Conservation (phyloP, 2,888 invertebrate genomes). For the Ichneumoninae sp. region DNA sequence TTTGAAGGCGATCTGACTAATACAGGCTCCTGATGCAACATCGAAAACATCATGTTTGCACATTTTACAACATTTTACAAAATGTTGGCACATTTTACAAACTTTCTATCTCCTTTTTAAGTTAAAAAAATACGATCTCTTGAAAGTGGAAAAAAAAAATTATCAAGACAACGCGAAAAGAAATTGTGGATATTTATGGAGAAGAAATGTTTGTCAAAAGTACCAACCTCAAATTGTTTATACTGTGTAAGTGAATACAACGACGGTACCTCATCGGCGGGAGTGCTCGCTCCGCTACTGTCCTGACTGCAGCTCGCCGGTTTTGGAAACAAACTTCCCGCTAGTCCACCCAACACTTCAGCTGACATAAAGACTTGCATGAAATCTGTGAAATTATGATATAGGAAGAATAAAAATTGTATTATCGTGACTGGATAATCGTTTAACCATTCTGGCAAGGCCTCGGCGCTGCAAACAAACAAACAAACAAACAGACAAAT, state of each 20-base stretch:
- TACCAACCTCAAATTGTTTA: no score
- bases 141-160: not conserved
- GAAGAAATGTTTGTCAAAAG: no score
- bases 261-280: constrained; percentile 87
- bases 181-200: not conserved
- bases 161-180: not conserved
- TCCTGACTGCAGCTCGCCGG: constrained; percentile 88
- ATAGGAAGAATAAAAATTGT: constrained; percentile 96
- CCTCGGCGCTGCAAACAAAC: constrained; percentile 84
- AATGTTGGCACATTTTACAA: not conserved
- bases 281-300: constrained; percentile 93
- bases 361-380: constrained; percentile 96
- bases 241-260: not conserved
- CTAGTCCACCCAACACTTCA: constrained; percentile 94
- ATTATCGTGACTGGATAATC: constrained; percentile 93
- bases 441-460: constrained; percentile 90
- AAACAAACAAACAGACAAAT: constrained; percentile 20
- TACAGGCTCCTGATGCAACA: constrained; percentile 85
- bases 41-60: constrained; percentile 15
- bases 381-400: constrained; percentile 97
- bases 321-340: constrained; percentile 93
- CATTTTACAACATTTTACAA: no score
- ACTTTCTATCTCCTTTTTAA: no score
- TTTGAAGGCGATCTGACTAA: constrained; percentile 85
- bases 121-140: not conserved